Evolutionary conservation across 2,888 invertebrate genomes (phyloP).

Genomic region (Keiferia lycopersicella): DNA sequence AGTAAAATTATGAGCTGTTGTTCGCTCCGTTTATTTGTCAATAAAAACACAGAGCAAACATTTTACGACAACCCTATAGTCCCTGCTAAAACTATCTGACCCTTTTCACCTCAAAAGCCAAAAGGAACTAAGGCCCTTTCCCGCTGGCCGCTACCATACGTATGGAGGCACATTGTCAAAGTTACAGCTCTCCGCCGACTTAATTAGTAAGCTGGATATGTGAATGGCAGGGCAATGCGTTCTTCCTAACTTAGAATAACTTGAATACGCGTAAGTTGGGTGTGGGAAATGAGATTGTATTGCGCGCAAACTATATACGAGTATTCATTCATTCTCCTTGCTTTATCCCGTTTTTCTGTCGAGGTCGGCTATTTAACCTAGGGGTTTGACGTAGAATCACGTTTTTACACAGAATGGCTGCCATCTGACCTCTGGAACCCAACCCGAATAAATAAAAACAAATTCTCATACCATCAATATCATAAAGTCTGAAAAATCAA

Average conservation of each 20-base stretch:
- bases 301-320: neutral
- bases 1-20: too few relatives aligned
- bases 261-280: conserved; percentile 15
- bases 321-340: too few relatives aligned
- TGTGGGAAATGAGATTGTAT: neutral
- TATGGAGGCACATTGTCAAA: conserved; percentile 79
- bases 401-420: too few relatives aligned
- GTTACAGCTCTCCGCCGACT: conserved; percentile 79
- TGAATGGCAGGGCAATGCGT: conserved; percentile 79
- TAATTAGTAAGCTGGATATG: conserved; percentile 80
- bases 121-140: conserved; percentile 42
- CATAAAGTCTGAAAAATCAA: too few relatives aligned
- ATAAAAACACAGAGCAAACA: neutral
- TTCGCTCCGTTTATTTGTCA: neutral
- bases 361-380: too few relatives aligned
- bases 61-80: conserved; percentile 17
- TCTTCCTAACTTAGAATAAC: conserved; percentile 40
- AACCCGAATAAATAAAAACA: too few relatives aligned
- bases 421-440: too few relatives aligned
- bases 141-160: conserved; percentile 60
- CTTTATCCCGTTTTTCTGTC: too few relatives aligned
- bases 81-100: conserved; percentile 47
- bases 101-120: conserved; percentile 30
- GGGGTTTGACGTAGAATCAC: too few relatives aligned
- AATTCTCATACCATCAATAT: too few relatives aligned